Evolutionary conservation across 2,797 vertebrate genomes (phyloP).

Genomic region (Hylomyscus alleni): DNA sequence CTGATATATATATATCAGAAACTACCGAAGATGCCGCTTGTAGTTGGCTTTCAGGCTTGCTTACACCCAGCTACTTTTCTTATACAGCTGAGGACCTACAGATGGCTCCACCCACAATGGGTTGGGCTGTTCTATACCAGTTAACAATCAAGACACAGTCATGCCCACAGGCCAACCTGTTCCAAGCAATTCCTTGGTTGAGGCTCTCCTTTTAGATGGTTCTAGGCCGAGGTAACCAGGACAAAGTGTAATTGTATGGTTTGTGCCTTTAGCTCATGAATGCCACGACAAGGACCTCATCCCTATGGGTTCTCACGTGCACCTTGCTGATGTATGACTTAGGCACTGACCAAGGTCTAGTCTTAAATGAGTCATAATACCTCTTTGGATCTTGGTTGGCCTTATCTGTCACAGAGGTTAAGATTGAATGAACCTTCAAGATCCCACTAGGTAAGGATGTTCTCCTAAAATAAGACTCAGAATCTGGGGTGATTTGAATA

Average conservation of each 20-base stretch:
- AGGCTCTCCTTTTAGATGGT: not conserved
- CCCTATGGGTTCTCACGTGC: accelerated
- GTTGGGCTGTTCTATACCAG: not conserved
- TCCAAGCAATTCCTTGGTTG: not conserved
- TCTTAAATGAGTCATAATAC: not conserved
- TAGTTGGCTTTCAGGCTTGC: not conserved
- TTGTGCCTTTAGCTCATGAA: not conserved
- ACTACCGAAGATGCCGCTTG: not conserved
- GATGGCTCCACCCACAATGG: not conserved
- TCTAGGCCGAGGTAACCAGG: not conserved
- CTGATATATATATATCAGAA: too few relatives aligned
- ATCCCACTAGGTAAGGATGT: not conserved
- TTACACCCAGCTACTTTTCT: not conserved
- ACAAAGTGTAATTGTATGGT: not conserved
- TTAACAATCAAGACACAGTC: not conserved
- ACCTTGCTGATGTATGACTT: not conserved
- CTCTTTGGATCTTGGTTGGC: not conserved
- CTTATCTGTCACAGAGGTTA: not conserved
- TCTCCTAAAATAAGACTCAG: not conserved
- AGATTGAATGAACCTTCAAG: not conserved
- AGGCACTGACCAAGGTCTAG: not conserved
- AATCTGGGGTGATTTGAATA: not conserved
- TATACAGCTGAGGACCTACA: not conserved
- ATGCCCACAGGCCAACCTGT: not conserved
- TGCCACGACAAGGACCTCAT: accelerated